Base-by-base conservation (phyloP, 1,140 invertebrate genomes). In the Meloidogyne hapla region DNA sequence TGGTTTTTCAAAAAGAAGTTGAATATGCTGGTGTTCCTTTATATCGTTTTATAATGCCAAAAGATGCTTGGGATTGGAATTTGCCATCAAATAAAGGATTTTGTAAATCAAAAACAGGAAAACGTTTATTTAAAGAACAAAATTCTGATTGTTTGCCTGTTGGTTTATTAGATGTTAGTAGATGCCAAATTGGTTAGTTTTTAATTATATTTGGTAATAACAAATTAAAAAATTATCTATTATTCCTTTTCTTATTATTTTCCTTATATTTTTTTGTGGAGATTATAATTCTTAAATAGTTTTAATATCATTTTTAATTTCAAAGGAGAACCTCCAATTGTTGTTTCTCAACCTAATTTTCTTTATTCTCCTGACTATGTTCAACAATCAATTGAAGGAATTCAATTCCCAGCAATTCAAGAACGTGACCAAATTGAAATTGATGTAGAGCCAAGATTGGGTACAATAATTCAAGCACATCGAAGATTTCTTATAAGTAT, bases 331-430 rank as follows among this genome's bases (percentile, higher is more conserved):
- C 81, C 82, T 45, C 86, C 87, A 28, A 69, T 87, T 56, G 65
- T 88, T 42, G 45, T 86, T 21, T 88, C 87, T 69, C 45, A 74
- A 45, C 85, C 87, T 12, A 86, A 88, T 56, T 87, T 87, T 69
- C 79, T 83, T 42, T 79, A 81, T 64, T 77, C 77, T 21, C 78
- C 84, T 25, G 67, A 81, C n/a, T 77, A 79, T 73, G 81, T 80
- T 10, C 77, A 81, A 23, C 64, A 79, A 18, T 71, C 86, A 23
- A 75, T 76, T 62, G 69, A 83, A 15, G 80, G 69, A n/a, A 72
- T 87, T 12, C n/a, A 76, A 18, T 56, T 79, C 5, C 81, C 79
- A 26, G 28, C 77, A 23, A 72, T 79, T 68, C 77, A 73, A 23
- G 80, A 84, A n/a, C 56, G 64, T 23, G 85, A 87, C 74, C 84